A percentile compares a stretch with the other conserved stretches of the same genome.
phyloP scores from a whole-genome alignment of 2,797 vertebrate genomes.

The Chaunax sp. region DNA sequence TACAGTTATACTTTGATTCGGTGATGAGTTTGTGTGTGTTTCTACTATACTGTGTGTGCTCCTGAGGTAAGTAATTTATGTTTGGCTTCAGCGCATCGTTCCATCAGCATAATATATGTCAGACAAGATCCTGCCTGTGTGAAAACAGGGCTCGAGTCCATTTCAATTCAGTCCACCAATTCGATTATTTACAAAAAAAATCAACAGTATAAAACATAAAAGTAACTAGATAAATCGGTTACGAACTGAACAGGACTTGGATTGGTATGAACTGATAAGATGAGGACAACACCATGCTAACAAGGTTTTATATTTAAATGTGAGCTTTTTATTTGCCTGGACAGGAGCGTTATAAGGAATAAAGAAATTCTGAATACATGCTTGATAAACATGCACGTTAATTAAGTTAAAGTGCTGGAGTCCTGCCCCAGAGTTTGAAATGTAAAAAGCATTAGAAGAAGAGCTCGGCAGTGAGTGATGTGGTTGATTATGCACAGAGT shows the following conservation, averaged over 20 bases:
- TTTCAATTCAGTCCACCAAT: constrained; percentile 47
- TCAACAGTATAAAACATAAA: constrained; percentile 38
- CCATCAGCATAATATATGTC: constrained; percentile 49
- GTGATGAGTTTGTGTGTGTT: constrained; percentile 62
- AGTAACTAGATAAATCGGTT: constrained; percentile 18
- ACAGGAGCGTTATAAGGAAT: constrained; percentile 27
- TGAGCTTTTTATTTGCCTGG: constrained; percentile 32
- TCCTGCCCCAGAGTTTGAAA: constrained; percentile 69
- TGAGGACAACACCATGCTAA: constrained; percentile 15
- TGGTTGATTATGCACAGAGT: constrained; percentile 29
- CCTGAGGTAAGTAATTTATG: constrained; percentile 79
- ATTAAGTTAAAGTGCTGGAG: constrained; percentile 72
- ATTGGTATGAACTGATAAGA: not conserved
- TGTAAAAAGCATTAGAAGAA: constrained; percentile 20
- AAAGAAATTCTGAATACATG: constrained; percentile 43
- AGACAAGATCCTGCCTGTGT: constrained; percentile 37
- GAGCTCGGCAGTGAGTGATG: constrained; percentile 16
- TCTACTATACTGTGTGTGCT: constrained; percentile 58
- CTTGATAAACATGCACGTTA: constrained; percentile 58
- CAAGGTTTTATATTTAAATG: constrained; percentile 21
- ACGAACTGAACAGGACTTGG: constrained; percentile 17
- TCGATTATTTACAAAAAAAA: constrained; percentile 57
- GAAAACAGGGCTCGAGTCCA: constrained; percentile 34
- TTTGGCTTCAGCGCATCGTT: constrained; percentile 66
- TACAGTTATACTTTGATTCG: constrained; percentile 80